These are phyloP conservation scores for Andrena bucephala DNA, from an alignment of 2,888 invertebrate genomes.

Conservation along the genomic window DNA sequence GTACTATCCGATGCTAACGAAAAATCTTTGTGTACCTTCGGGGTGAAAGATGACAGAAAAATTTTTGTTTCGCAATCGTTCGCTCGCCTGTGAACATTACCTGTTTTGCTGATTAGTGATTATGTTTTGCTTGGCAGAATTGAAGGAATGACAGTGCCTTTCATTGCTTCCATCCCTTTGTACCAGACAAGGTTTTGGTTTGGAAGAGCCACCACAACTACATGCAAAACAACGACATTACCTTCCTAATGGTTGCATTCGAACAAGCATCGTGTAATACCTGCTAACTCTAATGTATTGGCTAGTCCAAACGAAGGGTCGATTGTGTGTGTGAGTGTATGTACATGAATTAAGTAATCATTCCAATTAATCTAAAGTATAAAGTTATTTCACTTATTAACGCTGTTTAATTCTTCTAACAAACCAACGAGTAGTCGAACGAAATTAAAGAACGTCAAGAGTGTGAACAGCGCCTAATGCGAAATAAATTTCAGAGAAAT, in stretches of 20 bases:
- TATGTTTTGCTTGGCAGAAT: conserved; percentile 85
- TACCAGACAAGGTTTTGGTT: conserved; percentile 89
- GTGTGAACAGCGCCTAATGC: background rate
- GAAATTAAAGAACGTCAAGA: background rate
- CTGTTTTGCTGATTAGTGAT: conserved; percentile 82
- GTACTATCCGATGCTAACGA: conserved; percentile 1
- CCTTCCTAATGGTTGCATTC: conserved; percentile 80
- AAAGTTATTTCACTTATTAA: background rate
- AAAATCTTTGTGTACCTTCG: conserved; percentile 22
- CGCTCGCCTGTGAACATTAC: conserved; percentile 72
- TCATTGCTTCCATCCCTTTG: conserved; percentile 86
- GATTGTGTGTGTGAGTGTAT: conserved; percentile 17
- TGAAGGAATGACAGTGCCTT: conserved; percentile 86
- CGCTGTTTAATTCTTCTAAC: background rate
- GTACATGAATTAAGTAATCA: conserved; percentile 36
- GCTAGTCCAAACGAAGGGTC: conserved; percentile 34
- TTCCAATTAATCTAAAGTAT: background rate
- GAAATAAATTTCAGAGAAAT: conserved; percentile 19
- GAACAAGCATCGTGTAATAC: conserved; percentile 73
- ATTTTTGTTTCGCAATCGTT: conserved; percentile 50
- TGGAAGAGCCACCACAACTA: conserved; percentile 88
- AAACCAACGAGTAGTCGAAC: background rate
- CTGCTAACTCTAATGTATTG: conserved; percentile 48
- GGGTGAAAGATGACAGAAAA: conserved; percentile 18
- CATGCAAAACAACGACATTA: conserved; percentile 84